Evolutionary conservation across 2,113 vertebrate genomes (phyloP).

Genomic region (Corydoras maculifer): DNA sequence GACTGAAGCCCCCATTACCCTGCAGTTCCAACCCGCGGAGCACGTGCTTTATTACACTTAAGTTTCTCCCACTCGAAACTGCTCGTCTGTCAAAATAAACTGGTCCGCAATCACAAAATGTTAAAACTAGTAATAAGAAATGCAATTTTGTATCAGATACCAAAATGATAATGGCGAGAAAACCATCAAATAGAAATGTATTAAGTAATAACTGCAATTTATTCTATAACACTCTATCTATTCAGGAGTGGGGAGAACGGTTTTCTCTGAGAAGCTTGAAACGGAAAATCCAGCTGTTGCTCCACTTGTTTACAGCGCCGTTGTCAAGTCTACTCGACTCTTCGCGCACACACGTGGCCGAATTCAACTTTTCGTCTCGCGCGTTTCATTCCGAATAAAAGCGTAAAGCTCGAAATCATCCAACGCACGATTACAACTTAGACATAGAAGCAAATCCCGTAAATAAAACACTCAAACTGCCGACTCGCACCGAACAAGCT

Average conservation of each 20-base stretch:
- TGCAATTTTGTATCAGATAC: not conserved
- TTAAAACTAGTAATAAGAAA: not conserved
- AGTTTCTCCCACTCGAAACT: not conserved
- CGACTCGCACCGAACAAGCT: too few species aligned
- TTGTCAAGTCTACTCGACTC: not conserved
- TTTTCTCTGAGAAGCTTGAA: not conserved
- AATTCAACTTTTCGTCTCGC: not conserved
- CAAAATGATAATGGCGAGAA: too few species aligned
- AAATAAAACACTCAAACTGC: too few species aligned
- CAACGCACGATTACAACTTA: too few species aligned
- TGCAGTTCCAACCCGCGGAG: conserved; percentile 59
- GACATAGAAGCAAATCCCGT: too few species aligned
- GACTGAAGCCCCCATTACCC: conserved; percentile 62
- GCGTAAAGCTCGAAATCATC: too few species aligned
- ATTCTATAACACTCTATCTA: too few species aligned
- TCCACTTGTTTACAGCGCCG: not conserved
- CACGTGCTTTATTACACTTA: conserved; percentile 60
- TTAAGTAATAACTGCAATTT: too few species aligned
- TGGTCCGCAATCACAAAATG: not conserved
- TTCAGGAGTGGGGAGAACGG: too few species aligned
- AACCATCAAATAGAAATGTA: too few species aligned
- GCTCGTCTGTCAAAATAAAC: not conserved
- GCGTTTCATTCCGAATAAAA: too few species aligned
- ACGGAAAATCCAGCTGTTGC: not conserved
- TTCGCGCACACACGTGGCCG: conserved; percentile 13